phyloP scores from a whole-genome alignment of 2,113 vertebrate species.

The Cyprinodon brontotheroides region DNA sequence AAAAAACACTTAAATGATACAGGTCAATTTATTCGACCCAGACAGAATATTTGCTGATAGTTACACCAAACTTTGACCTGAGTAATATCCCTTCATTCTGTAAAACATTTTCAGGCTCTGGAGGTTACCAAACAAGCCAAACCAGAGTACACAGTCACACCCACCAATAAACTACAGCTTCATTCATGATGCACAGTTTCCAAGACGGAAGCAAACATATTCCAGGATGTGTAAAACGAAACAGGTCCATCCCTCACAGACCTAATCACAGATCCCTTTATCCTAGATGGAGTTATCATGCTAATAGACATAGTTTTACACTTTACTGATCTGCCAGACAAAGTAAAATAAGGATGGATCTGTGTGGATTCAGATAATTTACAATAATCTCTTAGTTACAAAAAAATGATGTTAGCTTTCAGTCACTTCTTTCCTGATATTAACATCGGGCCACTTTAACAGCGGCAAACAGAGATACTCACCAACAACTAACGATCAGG shows the following conservation, averaged over 20 bases:
- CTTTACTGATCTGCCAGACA: neutral
- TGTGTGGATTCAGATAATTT: neutral
- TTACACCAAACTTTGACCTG: slow-evolving; percentile 57
- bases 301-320: slow-evolving; percentile 7
- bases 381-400: neutral
- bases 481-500: neutral
- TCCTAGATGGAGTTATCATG: slow-evolving; percentile 20
- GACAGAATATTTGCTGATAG: slow-evolving; percentile 4
- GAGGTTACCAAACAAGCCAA: neutral
- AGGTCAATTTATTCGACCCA: neutral
- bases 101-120: neutral
- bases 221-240: slow-evolving; percentile 32
- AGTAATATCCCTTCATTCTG: slow-evolving; percentile 10
- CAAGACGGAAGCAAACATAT: neutral
- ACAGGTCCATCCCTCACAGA: neutral
- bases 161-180: neutral
- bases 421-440: neutral
- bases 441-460: neutral
- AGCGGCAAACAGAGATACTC: neutral
- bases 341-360: neutral
- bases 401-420: neutral
- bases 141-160: neutral
- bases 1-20: neutral
- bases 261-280: neutral
- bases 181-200: neutral